Conservation (phyloP, 2,113 vertebrate genomes). For the Rallus limicola region DNA sequence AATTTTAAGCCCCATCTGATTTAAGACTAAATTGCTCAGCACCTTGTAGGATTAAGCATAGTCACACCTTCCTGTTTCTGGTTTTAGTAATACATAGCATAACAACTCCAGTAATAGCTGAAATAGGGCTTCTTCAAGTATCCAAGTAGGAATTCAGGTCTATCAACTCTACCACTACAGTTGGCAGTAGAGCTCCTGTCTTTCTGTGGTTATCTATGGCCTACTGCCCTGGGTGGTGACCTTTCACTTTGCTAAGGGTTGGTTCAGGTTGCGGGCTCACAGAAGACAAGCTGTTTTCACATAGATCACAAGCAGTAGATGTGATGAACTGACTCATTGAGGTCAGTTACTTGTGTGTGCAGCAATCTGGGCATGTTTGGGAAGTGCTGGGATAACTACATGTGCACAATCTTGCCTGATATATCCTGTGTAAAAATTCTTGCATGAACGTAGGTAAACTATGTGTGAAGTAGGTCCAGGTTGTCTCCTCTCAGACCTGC, state of each 20-base stretch:
- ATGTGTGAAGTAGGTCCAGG: background rate
- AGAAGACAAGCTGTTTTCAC: background rate
- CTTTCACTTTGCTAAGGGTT: background rate
- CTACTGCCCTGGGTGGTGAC: background rate
- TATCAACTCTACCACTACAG: background rate
- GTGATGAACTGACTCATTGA: background rate
- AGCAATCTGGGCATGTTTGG: background rate
- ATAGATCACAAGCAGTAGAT: background rate
- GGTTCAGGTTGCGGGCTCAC: background rate
- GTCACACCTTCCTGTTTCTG: background rate
- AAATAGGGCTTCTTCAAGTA: background rate
- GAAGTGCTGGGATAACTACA: background rate
- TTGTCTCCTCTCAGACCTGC: background rate
- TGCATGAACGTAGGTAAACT: accelerated
- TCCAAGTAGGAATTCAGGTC: background rate
- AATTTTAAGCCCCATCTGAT: background rate
- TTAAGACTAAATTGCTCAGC: background rate
- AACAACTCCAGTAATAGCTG: background rate
- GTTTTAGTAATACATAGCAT: accelerated
- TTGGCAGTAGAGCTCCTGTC: background rate
- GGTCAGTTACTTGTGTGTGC: background rate
- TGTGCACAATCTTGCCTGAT: background rate
- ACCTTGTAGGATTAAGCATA: background rate
- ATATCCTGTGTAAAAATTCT: background rate
- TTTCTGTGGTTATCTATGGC: background rate